Conservation (phyloP, 2,888 invertebrate species). For the Calameuta filiformis region DNA sequence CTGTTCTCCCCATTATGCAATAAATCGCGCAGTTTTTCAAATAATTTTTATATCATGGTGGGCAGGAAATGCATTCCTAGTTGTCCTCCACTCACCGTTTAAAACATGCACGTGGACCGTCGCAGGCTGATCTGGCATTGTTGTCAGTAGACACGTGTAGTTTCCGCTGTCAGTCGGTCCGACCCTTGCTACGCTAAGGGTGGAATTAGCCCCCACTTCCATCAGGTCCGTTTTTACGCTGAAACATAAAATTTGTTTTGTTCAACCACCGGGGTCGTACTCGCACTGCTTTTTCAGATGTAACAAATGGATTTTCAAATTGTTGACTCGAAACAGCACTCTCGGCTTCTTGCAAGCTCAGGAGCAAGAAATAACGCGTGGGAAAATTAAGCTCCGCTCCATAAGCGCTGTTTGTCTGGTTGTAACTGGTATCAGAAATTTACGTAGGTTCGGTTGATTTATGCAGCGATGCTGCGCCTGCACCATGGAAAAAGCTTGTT, state of each 20-base stretch:
- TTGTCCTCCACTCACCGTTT: constrained; percentile 64
- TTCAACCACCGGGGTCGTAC: not conserved
- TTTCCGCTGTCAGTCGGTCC: constrained; percentile 68
- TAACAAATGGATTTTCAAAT: not conserved
- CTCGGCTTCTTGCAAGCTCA: not conserved
- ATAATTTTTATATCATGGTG: too few species aligned
- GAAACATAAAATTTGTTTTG: constrained; percentile 23
- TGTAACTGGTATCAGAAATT: constrained; percentile 5
- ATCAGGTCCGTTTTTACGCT: constrained; percentile 68
- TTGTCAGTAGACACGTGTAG: constrained; percentile 68
- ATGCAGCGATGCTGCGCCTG: constrained; percentile 20
- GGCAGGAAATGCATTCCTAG: too few species aligned
- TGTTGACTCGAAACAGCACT: not conserved
- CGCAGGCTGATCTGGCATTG: constrained; percentile 65
- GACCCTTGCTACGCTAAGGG: constrained; percentile 67
- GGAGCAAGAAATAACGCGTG: constrained; percentile 17
- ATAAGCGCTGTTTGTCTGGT: not conserved
- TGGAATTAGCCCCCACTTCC: constrained; percentile 68
- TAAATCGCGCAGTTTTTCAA: too few species aligned
- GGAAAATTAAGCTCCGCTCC: not conserved
- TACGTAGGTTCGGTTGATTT: constrained; percentile 28
- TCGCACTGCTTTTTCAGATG: not conserved
- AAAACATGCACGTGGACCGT: constrained; percentile 69
- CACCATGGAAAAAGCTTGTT: not conserved
- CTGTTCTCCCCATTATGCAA: too few species aligned